A percentile compares a stretch with the other conserved stretches of the same genome.
These are phyloP conservation scores for Phalera bucephala DNA, from an alignment of 2,888 invertebrate genomes.

Conservation along the genomic window DNA sequence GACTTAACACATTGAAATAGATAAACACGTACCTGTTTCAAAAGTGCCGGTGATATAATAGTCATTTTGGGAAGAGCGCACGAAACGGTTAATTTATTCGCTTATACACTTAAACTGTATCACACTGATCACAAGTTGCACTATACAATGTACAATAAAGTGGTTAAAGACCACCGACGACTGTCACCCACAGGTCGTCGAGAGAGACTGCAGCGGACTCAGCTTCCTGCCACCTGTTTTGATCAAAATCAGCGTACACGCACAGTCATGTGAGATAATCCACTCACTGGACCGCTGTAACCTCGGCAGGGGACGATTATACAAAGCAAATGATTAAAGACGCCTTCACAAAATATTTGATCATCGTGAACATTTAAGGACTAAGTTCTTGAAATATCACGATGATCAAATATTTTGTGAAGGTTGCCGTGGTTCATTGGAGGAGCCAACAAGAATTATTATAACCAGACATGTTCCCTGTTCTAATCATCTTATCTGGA, in stretches of 20 bases:
- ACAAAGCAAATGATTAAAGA: too few relatives aligned
- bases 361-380: too few relatives aligned
- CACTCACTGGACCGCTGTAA: constrained; percentile 14
- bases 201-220: constrained; percentile 39
- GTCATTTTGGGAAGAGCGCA: constrained; percentile 30
- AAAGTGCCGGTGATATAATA: constrained; percentile 54
- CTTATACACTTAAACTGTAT: too few relatives aligned
- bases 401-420: too few relatives aligned
- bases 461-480: too few relatives aligned
- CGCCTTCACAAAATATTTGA: too few relatives aligned
- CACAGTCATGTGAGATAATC: constrained; percentile 47
- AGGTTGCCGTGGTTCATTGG: too few relatives aligned
- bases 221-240: constrained; percentile 36
- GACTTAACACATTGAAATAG: not conserved
- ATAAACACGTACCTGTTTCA: constrained; percentile 63
- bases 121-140: too few relatives aligned
- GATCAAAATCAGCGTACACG: constrained; percentile 33
- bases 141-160: too few relatives aligned
- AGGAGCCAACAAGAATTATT: too few relatives aligned
- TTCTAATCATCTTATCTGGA: too few relatives aligned
- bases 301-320: constrained; percentile 5
- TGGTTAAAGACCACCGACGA: constrained; percentile 27
- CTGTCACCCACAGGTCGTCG: constrained; percentile 36
- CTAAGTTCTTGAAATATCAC: too few relatives aligned
- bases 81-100: constrained; percentile 10